Evolutionary conservation across 2,113 vertebrate species (phyloP), one percentile per base, ranked within the genome.

Genomic region (Motacilla alba): DNA sequence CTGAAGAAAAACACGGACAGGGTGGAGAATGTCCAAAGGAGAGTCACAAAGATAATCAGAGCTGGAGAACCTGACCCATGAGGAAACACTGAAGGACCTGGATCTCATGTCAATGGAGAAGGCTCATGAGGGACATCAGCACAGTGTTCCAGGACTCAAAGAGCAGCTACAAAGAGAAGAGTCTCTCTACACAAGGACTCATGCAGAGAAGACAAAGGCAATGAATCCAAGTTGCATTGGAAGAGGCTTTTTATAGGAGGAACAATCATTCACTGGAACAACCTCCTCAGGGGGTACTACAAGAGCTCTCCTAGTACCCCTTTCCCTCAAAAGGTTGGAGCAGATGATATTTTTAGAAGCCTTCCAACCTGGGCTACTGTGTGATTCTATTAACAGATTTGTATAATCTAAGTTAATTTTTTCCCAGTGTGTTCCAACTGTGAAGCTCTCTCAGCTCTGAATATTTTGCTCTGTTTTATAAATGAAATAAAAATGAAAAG

Each of bases 91-190:
- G 63, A 50, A 83, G 46, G 8, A 47, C 8, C 39, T 43, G 66
- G 5, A 30, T 37, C 4, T 74, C 72, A 58, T 75, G 5, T 67
- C 31, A 18, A 1, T 46, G 21, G 15, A 82, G 22, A 60, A 47
- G 15, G 13, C 20, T 72, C 2, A 2, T 17, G 8, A 8, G 2
- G 6, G 7, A 70, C 0, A 0, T 56, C 30, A 78, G 26, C 30
- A 17, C 6, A 26, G 11, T 30, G 21, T 62, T 74, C 17, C 30
- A 47, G 30, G 31, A 56, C 17, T 69, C 60, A 81, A 53, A 64
- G 17, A 6, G 15, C 4, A 7, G 14, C 30, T 73, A 16, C 4
- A 19, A 85, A 90, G 59, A 41, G 7, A 17, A 64, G 6, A 2
- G 3, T 63, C 11, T 26, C 9, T 64, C 13, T 74, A 88, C 17